Evolutionary conservation across 2,797 vertebrate species (phyloP).

Genomic region (Siniperca undulata): DNA sequence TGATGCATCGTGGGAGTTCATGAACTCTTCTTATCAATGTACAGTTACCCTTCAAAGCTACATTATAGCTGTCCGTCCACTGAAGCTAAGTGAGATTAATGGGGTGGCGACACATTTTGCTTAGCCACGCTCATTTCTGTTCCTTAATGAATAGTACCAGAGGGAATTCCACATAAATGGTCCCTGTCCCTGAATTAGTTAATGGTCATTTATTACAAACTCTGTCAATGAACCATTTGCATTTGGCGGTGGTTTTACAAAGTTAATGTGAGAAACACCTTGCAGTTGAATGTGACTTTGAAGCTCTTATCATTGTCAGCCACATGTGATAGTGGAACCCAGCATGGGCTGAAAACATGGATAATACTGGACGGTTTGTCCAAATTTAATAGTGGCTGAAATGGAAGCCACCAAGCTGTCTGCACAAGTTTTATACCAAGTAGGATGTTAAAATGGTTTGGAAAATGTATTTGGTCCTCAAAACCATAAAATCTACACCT

Average conservation of each 20-base stretch:
- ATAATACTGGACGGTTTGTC: background rate
- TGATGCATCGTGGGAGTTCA: conserved; percentile 51
- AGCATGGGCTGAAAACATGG: background rate
- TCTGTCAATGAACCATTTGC: conserved; percentile 28
- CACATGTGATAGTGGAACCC: conserved; percentile 9
- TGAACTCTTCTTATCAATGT: conserved; percentile 46
- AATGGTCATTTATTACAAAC: conserved; percentile 54
- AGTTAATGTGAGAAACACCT: conserved; percentile 19
- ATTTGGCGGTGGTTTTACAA: conserved; percentile 19
- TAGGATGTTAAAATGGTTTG: conserved; percentile 11
- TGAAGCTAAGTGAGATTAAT: conserved; percentile 72
- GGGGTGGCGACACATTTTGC: conserved; percentile 38
- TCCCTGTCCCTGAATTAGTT: conserved; percentile 40
- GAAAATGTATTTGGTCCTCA: background rate
- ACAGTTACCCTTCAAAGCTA: conserved; percentile 23
- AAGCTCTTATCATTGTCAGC: conserved; percentile 30
- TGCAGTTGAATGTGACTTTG: conserved; percentile 26
- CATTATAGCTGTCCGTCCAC: conserved; percentile 23
- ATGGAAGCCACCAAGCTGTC: conserved; percentile 11
- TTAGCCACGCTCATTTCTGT: conserved; percentile 51
- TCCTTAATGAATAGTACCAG: conserved; percentile 27
- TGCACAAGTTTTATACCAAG: background rate
- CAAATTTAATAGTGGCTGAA: background rate
- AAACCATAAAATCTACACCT: conserved; percentile 23
- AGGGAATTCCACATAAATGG: conserved; percentile 40